Evolutionary conservation across 2,113 vertebrate genomes (phyloP).

Genomic region (Poeciliopsis prolifica): DNA sequence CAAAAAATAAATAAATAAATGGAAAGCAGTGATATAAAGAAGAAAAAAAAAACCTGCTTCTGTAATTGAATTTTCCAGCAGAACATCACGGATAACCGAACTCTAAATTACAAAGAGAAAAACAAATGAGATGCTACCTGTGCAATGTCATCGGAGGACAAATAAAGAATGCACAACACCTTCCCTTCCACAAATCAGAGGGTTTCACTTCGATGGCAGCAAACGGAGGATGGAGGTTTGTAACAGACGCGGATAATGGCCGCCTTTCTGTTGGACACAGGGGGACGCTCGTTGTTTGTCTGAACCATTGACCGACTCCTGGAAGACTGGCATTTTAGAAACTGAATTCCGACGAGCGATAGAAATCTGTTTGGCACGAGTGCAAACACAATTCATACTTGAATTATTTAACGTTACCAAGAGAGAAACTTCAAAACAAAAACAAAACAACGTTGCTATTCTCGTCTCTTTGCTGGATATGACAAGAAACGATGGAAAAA

Average conservation of each 20-base stretch:
- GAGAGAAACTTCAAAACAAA: neutral
- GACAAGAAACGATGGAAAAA: neutral
- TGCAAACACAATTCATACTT: neutral
- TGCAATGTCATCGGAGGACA: neutral
- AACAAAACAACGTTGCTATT: neutral
- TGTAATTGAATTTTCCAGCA: conserved; percentile 1
- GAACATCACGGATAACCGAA: neutral
- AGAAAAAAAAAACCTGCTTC: neutral
- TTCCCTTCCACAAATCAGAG: neutral
- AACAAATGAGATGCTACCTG: neutral
- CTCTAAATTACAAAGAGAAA: neutral
- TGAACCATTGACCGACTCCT: neutral
- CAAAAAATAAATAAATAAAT: neutral
- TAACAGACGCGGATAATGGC: neutral
- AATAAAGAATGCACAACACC: neutral
- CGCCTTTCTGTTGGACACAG: neutral
- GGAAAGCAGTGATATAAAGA: neutral
- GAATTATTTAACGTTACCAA: neutral
- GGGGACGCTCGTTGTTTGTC: too few species aligned
- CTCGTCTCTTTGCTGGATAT: neutral
- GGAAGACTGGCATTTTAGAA: too few species aligned
- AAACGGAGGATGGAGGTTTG: neutral
- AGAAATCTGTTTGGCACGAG: too few species aligned
- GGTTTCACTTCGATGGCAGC: neutral
- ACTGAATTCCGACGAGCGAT: too few species aligned